Evolutionary conservation across 2,113 vertebrate species (phyloP).

Genomic region (Nannobrachium achirus): DNA sequence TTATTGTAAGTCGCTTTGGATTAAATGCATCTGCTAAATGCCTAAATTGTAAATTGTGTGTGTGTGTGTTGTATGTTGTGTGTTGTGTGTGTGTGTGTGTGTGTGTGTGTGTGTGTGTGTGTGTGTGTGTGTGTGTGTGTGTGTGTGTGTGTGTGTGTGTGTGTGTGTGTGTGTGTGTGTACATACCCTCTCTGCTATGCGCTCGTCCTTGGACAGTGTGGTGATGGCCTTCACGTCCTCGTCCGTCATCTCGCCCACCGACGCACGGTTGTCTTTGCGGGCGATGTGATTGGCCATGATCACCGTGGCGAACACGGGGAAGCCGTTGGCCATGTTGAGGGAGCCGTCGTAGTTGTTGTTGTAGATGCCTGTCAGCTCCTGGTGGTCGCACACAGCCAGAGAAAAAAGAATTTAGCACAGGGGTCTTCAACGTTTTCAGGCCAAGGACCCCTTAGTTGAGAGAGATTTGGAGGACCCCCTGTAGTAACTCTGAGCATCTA

Average conservation of each 20-base stretch:
- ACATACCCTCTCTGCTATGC: constrained; percentile 91
- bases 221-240: constrained; percentile 93
- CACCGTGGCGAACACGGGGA: constrained; percentile 95
- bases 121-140: not conserved
- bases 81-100: not conserved
- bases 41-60: too few relatives aligned
- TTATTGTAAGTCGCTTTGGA: too few relatives aligned
- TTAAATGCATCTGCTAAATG: too few relatives aligned
- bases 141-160: not conserved
- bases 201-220: constrained; percentile 91
- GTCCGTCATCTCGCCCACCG: constrained; percentile 91
- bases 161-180: not conserved
- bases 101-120: not conserved
- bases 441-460: too few relatives aligned
- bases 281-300: constrained; percentile 96
- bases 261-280: constrained; percentile 89
- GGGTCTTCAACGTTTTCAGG: too few relatives aligned
- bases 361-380: constrained; percentile 97
- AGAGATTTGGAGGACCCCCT: too few relatives aligned
- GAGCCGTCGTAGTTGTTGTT: constrained; percentile 98
- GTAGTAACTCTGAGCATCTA: too few relatives aligned
- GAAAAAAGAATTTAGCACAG: too few relatives aligned
- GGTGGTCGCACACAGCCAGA: too few relatives aligned
- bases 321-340: constrained; percentile 93
- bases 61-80: not conserved